Percentiles rank a stretch among this genome's conserved stretches.
phyloP scores from a whole-genome alignment of 2,888 invertebrate genomes.

The Drosophila longiperda region DNA sequence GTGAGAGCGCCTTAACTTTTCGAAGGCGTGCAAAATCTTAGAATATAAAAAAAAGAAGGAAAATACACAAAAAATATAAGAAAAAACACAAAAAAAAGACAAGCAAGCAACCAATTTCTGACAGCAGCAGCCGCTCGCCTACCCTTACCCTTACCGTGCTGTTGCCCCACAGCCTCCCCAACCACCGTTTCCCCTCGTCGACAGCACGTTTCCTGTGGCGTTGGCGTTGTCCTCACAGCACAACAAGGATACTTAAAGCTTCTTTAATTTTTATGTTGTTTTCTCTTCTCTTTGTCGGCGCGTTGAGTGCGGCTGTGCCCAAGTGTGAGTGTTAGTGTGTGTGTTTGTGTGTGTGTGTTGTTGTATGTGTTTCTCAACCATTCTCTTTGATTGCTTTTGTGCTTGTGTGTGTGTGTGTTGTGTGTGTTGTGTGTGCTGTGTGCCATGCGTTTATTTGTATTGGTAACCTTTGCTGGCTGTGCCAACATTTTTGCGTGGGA shows the following conservation, averaged over 20 bases:
- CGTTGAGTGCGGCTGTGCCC: slow-evolving; percentile 51
- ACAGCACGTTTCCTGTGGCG: slow-evolving; percentile 49
- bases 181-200: background rate
- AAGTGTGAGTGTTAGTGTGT: slow-evolving; percentile 18
- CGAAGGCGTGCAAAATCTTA: slow-evolving; percentile 70
- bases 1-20: slow-evolving; percentile 71
- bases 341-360: slow-evolving; percentile 14
- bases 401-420: slow-evolving; percentile 31
- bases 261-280: slow-evolving; percentile 80
- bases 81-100: slow-evolving; percentile 37
- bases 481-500: slow-evolving; percentile 76
- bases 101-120: slow-evolving; percentile 53
- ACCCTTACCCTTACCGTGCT: slow-evolving; percentile 8
- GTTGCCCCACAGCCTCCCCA: too few relatives aligned
- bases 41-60: slow-evolving; percentile 9
- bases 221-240: slow-evolving; percentile 58
- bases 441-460: slow-evolving; percentile 43
- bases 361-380: slow-evolving; percentile 28
- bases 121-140: slow-evolving; percentile 20
- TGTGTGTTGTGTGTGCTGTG: slow-evolving; percentile 9
- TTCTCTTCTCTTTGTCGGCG: slow-evolving; percentile 74
- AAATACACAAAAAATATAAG: slow-evolving; percentile 8
- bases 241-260: slow-evolving; percentile 79
- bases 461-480: slow-evolving; percentile 72
- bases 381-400: slow-evolving; percentile 41